Evolutionary conservation across 2,797 vertebrate genomes (phyloP).

Genomic region (Threskiornis aethiopicus): DNA sequence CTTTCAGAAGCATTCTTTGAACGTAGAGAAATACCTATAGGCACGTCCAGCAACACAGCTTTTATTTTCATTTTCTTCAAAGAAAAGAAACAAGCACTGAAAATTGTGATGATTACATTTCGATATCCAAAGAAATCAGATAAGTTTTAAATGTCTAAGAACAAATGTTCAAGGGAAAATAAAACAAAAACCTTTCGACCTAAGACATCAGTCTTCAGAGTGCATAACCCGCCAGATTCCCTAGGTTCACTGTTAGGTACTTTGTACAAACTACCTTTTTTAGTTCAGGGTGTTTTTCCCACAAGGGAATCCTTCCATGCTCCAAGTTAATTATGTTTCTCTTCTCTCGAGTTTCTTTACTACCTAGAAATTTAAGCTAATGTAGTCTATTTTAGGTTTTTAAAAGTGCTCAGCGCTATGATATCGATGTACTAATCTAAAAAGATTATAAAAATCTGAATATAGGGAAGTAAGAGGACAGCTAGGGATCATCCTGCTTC

Average conservation of each 20-base stretch:
- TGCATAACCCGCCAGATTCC: neutral
- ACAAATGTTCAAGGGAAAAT: neutral
- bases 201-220: neutral
- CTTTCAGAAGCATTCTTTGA: neutral
- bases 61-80: neutral
- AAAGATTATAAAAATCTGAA: neutral
- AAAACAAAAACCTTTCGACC: neutral
- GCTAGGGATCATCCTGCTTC: neutral
- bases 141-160: neutral
- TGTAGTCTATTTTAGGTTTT: slow-evolving; percentile 25
- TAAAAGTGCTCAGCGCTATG: neutral
- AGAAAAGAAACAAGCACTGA: neutral
- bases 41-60: neutral
- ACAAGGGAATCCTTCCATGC: neutral
- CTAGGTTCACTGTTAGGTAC: neutral
- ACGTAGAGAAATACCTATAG: neutral
- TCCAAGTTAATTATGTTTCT: slow-evolving; percentile 50
- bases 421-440: neutral
- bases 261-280: neutral
- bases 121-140: neutral
- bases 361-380: slow-evolving; percentile 35
- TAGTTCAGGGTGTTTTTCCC: neutral
- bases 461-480: neutral
- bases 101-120: neutral
- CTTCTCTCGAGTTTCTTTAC: neutral